Evolutionary conservation across 2,113 vertebrate genomes (phyloP).

Genomic region (Ifrita kowaldi): DNA sequence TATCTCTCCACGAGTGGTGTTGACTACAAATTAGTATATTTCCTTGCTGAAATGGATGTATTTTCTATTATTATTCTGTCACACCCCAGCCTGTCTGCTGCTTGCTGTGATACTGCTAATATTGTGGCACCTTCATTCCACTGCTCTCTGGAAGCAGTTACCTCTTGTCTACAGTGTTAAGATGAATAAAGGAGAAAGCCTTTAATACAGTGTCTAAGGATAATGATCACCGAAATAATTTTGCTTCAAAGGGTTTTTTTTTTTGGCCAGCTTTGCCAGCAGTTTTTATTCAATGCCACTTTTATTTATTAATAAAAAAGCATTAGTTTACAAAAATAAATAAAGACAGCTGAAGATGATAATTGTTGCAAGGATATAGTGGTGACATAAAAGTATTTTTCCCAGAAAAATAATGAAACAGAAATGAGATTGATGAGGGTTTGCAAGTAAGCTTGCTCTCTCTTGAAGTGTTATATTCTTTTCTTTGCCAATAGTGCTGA

Average conservation of each 20-base stretch:
- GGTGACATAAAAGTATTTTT: background rate
- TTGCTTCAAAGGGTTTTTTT: background rate
- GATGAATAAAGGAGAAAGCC: background rate
- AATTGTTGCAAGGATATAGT: background rate
- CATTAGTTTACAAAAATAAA: background rate
- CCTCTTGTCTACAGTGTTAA: background rate
- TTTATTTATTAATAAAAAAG: background rate
- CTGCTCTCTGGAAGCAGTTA: background rate
- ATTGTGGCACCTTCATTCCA: background rate
- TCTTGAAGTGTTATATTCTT: background rate
- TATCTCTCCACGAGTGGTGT: background rate
- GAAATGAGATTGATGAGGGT: background rate
- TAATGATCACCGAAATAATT: background rate
- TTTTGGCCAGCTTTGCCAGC: background rate
- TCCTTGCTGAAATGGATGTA: slow-evolving; percentile 5
- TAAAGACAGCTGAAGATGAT: background rate
- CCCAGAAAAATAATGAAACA: background rate
- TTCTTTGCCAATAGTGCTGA: background rate
- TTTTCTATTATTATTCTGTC: slow-evolving; percentile 42
- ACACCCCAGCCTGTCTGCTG: background rate
- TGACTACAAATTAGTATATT: slow-evolving; percentile 12
- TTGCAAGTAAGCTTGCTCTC: background rate
- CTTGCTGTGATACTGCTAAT: background rate
- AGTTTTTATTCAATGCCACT: background rate
- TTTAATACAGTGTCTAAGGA: background rate